Evolutionary conservation across 2,797 vertebrate genomes (phyloP).

Genomic region (Eulemur mongoz): DNA sequence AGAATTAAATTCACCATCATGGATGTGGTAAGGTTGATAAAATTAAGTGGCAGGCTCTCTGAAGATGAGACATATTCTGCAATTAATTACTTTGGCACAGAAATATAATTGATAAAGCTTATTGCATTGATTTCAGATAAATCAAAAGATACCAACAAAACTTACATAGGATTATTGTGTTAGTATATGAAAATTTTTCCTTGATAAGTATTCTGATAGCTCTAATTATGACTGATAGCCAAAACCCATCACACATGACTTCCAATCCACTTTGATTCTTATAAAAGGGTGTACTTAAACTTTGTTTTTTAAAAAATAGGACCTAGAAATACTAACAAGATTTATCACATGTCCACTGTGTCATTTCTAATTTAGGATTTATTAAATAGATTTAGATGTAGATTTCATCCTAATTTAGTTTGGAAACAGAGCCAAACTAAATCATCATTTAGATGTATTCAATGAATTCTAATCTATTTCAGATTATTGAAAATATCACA

Average conservation of each 20-base stretch:
- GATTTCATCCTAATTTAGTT: conserved; percentile 30
- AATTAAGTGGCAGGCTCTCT: conserved; percentile 19
- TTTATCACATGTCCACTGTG: not conserved
- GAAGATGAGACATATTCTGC: not conserved
- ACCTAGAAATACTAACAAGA: not conserved
- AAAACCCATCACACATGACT: not conserved
- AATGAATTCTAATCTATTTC: conserved; percentile 28
- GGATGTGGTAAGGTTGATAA: not conserved
- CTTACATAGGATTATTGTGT: not conserved
- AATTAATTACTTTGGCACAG: conserved; percentile 30
- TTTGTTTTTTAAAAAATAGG: not conserved
- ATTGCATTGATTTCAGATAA: not conserved
- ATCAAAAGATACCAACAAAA: not conserved
- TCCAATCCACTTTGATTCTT: not conserved
- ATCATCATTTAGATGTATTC: not conserved
- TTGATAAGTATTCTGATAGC: not conserved
- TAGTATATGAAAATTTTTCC: not conserved
- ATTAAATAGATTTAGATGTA: conserved; percentile 3
- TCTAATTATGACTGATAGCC: conserved; percentile 44
- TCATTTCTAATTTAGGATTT: conserved; percentile 20
- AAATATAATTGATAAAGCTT: not conserved
- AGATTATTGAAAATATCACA: conserved; percentile 3
- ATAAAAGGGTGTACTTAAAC: not conserved
- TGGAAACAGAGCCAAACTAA: not conserved
- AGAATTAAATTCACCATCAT: not conserved